phyloP scores from a whole-genome alignment of 2,888 invertebrate genomes.

The Diaprepes abbreviatus region DNA sequence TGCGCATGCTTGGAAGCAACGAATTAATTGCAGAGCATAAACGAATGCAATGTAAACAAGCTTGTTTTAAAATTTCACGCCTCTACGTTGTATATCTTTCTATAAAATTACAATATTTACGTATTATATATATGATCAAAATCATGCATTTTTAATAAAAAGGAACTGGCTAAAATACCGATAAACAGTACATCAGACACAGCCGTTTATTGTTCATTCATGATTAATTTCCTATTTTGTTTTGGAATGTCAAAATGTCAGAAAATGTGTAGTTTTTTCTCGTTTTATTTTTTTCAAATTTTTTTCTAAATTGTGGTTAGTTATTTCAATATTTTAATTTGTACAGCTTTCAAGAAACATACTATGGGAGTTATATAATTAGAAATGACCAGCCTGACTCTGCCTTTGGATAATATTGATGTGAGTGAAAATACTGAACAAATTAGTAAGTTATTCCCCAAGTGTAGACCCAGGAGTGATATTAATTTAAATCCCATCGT shows the following conservation, averaged over 20 bases:
- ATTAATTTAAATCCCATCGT: conserved; percentile 71
- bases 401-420: conserved; percentile 68
- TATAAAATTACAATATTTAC: no score
- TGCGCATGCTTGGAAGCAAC: no score
- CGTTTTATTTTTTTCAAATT: conserved; percentile 3
- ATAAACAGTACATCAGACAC: background rate
- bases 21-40: no score
- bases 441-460: conserved; percentile 88
- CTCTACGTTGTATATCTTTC: no score
- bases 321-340: conserved; percentile 18
- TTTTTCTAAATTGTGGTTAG: background rate
- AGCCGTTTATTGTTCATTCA: background rate
- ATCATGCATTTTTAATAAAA: no score
- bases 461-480: conserved; percentile 83
- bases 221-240: conserved; percentile 23
- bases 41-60: no score
- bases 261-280: conserved; percentile 4
- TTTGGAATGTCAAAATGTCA: conserved; percentile 12
- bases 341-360: conserved; percentile 45
- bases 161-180: background rate
- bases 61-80: no score
- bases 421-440: conserved; percentile 75
- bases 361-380: conserved; percentile 56
- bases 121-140: no score
- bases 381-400: conserved; percentile 68